Conservation (phyloP, 2,113 vertebrate genomes). For the Perognathus longimembris region DNA sequence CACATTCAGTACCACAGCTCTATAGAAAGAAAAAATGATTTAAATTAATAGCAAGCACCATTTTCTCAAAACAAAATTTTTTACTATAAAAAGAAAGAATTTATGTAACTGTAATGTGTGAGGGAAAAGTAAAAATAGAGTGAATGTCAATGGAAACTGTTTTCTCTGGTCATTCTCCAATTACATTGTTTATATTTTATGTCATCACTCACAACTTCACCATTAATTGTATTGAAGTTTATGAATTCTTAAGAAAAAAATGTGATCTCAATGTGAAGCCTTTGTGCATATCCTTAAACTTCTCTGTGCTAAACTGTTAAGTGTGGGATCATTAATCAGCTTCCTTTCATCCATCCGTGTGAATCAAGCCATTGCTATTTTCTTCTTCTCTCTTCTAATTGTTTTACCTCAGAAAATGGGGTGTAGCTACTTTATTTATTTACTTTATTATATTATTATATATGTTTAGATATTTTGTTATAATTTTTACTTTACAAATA, state of each 20-base stretch:
- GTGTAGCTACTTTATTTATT: neutral
- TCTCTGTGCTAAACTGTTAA: neutral
- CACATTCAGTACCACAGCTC: conserved; percentile 44
- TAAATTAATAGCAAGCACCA: conserved; percentile 52
- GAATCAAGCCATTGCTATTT: neutral
- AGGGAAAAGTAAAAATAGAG: conserved; percentile 17
- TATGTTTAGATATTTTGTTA: neutral
- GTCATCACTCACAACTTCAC: conserved; percentile 22
- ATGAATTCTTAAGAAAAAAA: neutral
- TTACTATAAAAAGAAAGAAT: conserved; percentile 43
- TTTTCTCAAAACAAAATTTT: conserved; percentile 70
- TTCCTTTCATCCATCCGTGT: neutral
- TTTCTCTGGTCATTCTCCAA: neutral
- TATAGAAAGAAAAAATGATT: conserved; percentile 37
- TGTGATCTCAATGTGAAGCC: neutral
- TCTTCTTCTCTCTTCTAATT: neutral
- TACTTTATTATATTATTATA: neutral
- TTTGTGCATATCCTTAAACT: neutral
- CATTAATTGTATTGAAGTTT: neutral
- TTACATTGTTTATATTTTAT: conserved; percentile 51
- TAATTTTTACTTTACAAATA: neutral
- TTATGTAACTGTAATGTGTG: neutral
- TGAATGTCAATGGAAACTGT: conserved; percentile 49
- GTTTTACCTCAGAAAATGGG: neutral
- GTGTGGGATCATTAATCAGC: neutral